phyloP scores from a whole-genome alignment of 2,888 invertebrate species.

The Pocota personata region DNA sequence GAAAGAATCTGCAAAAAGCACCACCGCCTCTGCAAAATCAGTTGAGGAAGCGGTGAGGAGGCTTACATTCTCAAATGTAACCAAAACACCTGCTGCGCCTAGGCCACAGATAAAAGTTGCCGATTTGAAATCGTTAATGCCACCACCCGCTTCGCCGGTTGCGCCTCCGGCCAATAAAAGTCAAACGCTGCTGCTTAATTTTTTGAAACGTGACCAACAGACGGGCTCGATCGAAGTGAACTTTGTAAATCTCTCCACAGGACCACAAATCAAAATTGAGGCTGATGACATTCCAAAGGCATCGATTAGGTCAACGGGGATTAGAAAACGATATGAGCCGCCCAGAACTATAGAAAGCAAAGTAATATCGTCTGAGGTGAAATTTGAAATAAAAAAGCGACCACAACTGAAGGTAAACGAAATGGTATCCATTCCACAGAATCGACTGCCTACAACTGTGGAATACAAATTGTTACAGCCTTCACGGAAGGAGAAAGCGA shows the following conservation, averaged over 20 bases:
- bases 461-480: not conserved
- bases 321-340: not conserved
- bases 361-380: constrained; percentile 1
- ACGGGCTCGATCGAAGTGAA: constrained; percentile 18
- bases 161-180: not conserved
- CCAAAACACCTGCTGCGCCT: not conserved
- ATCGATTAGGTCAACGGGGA: not conserved
- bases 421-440: not conserved
- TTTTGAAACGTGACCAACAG: constrained; percentile 7
- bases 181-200: constrained; percentile 26
- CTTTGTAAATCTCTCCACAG: not conserved
- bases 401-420: not conserved
- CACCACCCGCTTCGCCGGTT: constrained; percentile 14
- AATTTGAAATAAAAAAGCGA: constrained; percentile 9
- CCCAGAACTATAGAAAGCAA: not conserved
- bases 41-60: not conserved
- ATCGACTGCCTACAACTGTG: not conserved
- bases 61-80: not conserved
- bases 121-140: constrained; percentile 12
- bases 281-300: constrained; percentile 40
- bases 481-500: not conserved
- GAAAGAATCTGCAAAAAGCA: not conserved
- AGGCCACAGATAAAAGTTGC: constrained; percentile 11
- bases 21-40: not conserved
- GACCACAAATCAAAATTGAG: not conserved